A percentile compares a stretch with the other conserved stretches of the same genome.
These are phyloP conservation scores for Drosophila pachea DNA, from an alignment of 1,140 invertebrate genomes.

Conservation along the genomic window DNA sequence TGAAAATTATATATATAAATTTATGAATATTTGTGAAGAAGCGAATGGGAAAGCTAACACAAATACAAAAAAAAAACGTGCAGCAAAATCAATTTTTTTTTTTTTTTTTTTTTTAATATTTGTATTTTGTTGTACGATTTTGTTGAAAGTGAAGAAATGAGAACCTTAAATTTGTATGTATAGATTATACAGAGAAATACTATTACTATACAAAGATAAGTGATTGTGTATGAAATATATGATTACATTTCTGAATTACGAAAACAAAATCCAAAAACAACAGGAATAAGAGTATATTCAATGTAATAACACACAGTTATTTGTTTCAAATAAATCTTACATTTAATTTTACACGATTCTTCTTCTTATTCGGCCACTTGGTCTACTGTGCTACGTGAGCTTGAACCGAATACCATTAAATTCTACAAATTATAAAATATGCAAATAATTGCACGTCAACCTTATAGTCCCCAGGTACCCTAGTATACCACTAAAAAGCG, in stretches of 20 bases:
- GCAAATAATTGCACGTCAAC: constrained; percentile 68
- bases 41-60: neutral
- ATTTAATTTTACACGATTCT: constrained; percentile 71
- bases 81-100: constrained; percentile 32
- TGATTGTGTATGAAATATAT: constrained; percentile 78
- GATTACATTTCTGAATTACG: constrained; percentile 65
- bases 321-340: constrained; percentile 79
- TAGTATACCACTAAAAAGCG: constrained; percentile 42
- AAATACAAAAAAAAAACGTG: constrained; percentile 2
- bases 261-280: constrained; percentile 45
- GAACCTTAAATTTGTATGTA: constrained; percentile 44
- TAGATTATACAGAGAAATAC: constrained; percentile 53
- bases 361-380: neutral
- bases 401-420: constrained; percentile 31
- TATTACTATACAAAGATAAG: constrained; percentile 58
- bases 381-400: constrained; percentile 39
- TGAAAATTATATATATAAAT: constrained; percentile 17
- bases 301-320: constrained; percentile 79
- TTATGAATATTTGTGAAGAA: constrained; percentile 29
- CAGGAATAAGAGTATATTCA: constrained; percentile 75
- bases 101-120: constrained; percentile 4
- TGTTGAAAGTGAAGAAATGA: constrained; percentile 21
- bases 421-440: constrained; percentile 24
- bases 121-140: constrained; percentile 10
- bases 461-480: constrained; percentile 23